Base-by-base conservation (phyloP, 2,113 vertebrate species). In the Crotalus viridis region DNA sequence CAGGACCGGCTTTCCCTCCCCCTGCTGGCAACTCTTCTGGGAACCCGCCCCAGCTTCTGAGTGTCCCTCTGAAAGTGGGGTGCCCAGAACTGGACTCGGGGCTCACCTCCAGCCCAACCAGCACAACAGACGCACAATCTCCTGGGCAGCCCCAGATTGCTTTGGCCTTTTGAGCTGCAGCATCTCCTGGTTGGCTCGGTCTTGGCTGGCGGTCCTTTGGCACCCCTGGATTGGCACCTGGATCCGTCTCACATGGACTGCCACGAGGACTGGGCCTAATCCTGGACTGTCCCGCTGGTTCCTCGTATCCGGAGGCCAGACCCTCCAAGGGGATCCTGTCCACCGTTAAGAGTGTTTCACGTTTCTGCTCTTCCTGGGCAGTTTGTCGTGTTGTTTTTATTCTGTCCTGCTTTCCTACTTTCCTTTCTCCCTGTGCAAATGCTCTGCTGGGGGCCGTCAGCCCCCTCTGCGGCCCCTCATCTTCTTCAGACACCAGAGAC, bases 351-450 rank as follows among this genome's bases (percentile, higher is more conserved):
- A 5, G 59, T 24, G 3, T 26, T 10, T 26, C 26, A 12, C 12
- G 64, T 17, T 15, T n/a, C 64, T 74, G 64, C 69, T 1, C n/a
- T 33, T 17, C 13, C 2, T 74, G 69, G 5, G 28, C 64, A 2
- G 28, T 7, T 33, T 19, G n/a, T 33, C 5, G 13, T 15, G 0
- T 1, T n/a, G 3, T 39, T 17, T 33, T 8, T 0, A 39, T 33
- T 15, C 64, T 3, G n/a, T 33, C 13, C 64, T 74, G 2, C 55
- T 19, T 19, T 56, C 55, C 5, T 19, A 56, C 26, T 28, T 64
- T 10, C 61, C 61, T 64, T 28, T 0, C 61, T 28, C 10, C 4
- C 4, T 24, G 57, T 8, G 57, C 59, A 26, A 12, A 0, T 15
- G n/a, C 28, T 74, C 12, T 74, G 12, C 64, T 28, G 15, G 28